Evolutionary conservation across 2,113 vertebrate species (phyloP).

Genomic region (Erinaceus europaeus): DNA sequence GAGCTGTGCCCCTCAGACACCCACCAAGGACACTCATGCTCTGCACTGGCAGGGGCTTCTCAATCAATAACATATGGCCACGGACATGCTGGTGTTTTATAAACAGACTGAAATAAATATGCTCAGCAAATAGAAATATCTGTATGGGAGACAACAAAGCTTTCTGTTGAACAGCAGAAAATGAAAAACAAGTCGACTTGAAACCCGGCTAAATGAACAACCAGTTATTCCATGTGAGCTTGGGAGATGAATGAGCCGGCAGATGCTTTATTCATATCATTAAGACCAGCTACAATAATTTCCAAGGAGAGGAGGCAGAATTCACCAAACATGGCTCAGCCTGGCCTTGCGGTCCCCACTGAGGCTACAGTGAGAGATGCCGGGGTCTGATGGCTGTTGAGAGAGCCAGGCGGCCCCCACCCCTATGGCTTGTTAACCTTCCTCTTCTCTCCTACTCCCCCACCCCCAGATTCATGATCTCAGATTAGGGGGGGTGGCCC

Average conservation of each 20-base stretch:
- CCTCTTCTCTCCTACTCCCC: slow-evolving; percentile 35
- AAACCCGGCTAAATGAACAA: slow-evolving; percentile 73
- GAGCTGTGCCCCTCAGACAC: slow-evolving; percentile 43
- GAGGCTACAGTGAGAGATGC: slow-evolving; percentile 30
- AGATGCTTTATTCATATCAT: slow-evolving; percentile 80
- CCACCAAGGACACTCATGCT: slow-evolving; percentile 67
- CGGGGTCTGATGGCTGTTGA: slow-evolving; percentile 42
- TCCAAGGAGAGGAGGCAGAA: slow-evolving; percentile 72
- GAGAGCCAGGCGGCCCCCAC: slow-evolving; percentile 56
- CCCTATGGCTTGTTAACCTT: slow-evolving; percentile 56
- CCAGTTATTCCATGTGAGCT: slow-evolving; percentile 63
- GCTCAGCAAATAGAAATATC: slow-evolving; percentile 73
- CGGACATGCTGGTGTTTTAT: slow-evolving; percentile 44
- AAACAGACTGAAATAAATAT: slow-evolving; percentile 78
- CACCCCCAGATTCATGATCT: slow-evolving; percentile 59
- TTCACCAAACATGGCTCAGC: slow-evolving; percentile 59
- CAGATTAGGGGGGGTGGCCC: slow-evolving; percentile 73
- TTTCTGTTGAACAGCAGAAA: slow-evolving; percentile 74
- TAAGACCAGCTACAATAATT: slow-evolving; percentile 78
- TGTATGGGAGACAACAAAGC: slow-evolving; percentile 75
- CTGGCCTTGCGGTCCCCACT: background rate
- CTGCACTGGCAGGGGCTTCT: slow-evolving; percentile 46
- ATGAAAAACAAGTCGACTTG: slow-evolving; percentile 77
- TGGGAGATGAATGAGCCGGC: slow-evolving; percentile 79
- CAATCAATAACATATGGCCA: slow-evolving; percentile 76